These are phyloP conservation scores for Ataeniobius toweri DNA, from an alignment of 2,797 vertebrate genomes.

Conservation along the genomic window DNA sequence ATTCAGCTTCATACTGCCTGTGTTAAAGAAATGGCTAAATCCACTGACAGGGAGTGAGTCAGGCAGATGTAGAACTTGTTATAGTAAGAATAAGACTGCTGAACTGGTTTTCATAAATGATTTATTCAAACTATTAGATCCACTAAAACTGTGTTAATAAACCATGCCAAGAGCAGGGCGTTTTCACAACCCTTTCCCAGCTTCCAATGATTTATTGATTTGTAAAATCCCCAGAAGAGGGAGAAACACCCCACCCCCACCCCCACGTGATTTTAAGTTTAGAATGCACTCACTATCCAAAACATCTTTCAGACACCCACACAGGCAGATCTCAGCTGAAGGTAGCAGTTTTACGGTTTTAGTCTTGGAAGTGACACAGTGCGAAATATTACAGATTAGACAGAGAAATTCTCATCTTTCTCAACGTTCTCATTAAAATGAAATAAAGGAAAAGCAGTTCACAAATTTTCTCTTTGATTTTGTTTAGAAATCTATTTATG, in stretches of 20 bases:
- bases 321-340: constrained; percentile 47
- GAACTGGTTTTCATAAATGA: constrained; percentile 41
- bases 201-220: constrained; percentile 45
- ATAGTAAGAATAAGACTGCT: constrained; percentile 3
- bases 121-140: constrained; percentile 37
- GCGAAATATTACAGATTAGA: constrained; percentile 38
- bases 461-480: constrained; percentile 2
- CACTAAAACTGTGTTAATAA: constrained; percentile 28
- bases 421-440: constrained; percentile 23
- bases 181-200: constrained; percentile 35
- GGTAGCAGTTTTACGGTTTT: constrained; percentile 15
- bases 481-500: constrained; percentile 16
- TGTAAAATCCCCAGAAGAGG: constrained; percentile 48
- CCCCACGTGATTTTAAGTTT: constrained; percentile 34
- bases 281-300: constrained; percentile 49
- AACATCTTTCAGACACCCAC: constrained; percentile 58
- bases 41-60: constrained; percentile 26
- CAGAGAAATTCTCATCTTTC: constrained; percentile 25
- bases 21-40: constrained; percentile 21
- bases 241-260: constrained; percentile 49
- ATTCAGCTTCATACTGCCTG: constrained; percentile 54
- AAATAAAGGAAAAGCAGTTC: constrained; percentile 7
- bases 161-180: constrained; percentile 26
- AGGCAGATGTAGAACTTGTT: constrained; percentile 17
- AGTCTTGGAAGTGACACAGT: constrained; percentile 47